Conservation (phyloP, 2,797 vertebrate species). For the Melanotaenia pygmaea region DNA sequence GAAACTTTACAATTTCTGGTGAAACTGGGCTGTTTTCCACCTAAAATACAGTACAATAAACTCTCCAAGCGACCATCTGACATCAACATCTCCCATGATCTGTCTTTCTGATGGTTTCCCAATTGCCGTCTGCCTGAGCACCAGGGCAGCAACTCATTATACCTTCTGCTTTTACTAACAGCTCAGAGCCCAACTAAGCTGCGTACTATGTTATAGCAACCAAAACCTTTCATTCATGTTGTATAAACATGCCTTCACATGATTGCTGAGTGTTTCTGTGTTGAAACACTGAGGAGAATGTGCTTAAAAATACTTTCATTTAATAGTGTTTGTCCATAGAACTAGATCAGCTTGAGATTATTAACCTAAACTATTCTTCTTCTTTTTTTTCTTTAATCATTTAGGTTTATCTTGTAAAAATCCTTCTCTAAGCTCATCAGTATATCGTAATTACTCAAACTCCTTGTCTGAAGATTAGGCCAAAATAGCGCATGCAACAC, state of each 20-base stretch:
- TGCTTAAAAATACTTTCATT: background rate
- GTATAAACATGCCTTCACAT: constrained; percentile 56
- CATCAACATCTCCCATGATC: background rate
- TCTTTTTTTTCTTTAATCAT: background rate
- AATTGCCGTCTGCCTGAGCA: background rate
- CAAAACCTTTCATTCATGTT: constrained; percentile 62
- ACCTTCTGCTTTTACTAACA: background rate
- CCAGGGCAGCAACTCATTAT: background rate
- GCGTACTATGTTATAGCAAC: constrained; percentile 33
- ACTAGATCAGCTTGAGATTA: background rate
- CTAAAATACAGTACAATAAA: too few relatives aligned
- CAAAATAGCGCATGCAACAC: constrained; percentile 45
- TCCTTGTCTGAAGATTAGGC: constrained; percentile 31
- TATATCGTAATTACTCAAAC: constrained; percentile 22
- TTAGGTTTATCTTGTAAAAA: constrained; percentile 14
- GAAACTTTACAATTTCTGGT: too few relatives aligned
- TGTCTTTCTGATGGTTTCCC: background rate
- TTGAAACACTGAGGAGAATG: constrained; percentile 8
- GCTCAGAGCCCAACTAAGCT: background rate
- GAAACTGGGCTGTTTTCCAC: too few relatives aligned
- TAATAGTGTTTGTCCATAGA: background rate
- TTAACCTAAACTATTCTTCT: background rate
- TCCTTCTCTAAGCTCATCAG: constrained; percentile 23
- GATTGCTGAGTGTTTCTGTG: constrained; percentile 51
- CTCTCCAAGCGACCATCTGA: too few relatives aligned